Base-by-base conservation (phyloP, 2,888 invertebrate species). In the Drosophila villosipedis region DNA sequence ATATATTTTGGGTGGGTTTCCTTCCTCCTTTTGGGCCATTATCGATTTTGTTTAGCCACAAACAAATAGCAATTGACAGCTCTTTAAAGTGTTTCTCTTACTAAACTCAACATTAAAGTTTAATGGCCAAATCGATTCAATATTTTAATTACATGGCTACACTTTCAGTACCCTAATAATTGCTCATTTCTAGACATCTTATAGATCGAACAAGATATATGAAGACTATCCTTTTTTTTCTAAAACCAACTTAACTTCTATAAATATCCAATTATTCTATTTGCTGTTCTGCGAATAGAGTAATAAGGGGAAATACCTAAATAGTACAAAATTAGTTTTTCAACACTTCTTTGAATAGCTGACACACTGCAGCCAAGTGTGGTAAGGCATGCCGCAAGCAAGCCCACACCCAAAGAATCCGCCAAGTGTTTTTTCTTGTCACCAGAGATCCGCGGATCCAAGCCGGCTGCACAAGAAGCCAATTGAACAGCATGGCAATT, bases 401-500 rank as follows among this genome's bases (percentile, higher is more conserved):
- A 59, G 73, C 28, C 75, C 77, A 78, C 77, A 70, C 63, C 66
- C 55, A 54, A 16, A n/a, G 68, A 53, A 35, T 28, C 37, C 12
- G 47, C 41, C 67, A 65, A 70, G 75, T 74, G 69, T 64, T 63
- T 39, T n/a, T n/a, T 25, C 31, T 30, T n/a, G 76, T 47, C 54
- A 61, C n/a, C 33, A 47, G 74, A 64, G 63, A 55, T 28, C n/a
- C 47, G 3, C 16, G 39, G 7, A 52, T n/a, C 22, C 25, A 9
- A 16, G 25, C 41, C 41, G 58, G 41, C 41, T 57, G 41, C 30
- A 19, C 43, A 52, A 12, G 58, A 73, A 61, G 61, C 76, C 47
- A 73, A 68, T 68, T 78, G 78, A 31, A 65, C 70, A 72, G 72
- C 72, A 72, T 54, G 77, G 73, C 81, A 78, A 84, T 83, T 83